A percentile compares a stretch with the other conserved stretches of the same genome.
Evolutionary conservation across 2,113 vertebrate genomes (phyloP).

Genomic region (Genyomyrus donnyi): DNA sequence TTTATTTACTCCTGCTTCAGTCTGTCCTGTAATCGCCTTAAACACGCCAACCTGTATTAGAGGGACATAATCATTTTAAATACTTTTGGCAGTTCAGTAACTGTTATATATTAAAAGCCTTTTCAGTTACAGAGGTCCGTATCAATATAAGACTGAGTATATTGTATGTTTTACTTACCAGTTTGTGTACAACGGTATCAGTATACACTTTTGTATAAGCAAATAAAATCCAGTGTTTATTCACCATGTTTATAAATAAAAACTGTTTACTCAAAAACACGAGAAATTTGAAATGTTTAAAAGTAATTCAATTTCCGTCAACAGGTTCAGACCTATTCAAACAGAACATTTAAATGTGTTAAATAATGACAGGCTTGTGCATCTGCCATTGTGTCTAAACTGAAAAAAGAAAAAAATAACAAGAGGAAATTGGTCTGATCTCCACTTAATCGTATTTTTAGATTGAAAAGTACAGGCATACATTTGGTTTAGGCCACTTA

Average conservation of each 20-base stretch:
- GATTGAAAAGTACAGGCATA: not conserved
- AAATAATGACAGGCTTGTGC: not conserved
- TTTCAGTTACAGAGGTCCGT: slow-evolving; percentile 29
- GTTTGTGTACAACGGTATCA: slow-evolving; percentile 53
- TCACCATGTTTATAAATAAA: slow-evolving; percentile 66
- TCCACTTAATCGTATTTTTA: not conserved
- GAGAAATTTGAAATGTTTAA: slow-evolving; percentile 7
- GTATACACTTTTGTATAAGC: slow-evolving; percentile 56
- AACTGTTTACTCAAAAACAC: slow-evolving; percentile 44
- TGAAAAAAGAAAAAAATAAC: not conserved
- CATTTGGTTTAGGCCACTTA: too few relatives aligned
- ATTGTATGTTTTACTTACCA: slow-evolving; percentile 44
- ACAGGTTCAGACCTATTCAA: not conserved
- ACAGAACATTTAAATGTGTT: not conserved
- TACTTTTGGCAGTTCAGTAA: slow-evolving; percentile 36
- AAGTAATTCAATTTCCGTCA: not conserved
- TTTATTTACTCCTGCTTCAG: slow-evolving; percentile 35
- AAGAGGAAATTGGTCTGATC: too few relatives aligned
- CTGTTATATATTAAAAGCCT: slow-evolving; percentile 28
- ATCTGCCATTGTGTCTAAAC: not conserved
- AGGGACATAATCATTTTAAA: slow-evolving; percentile 58
- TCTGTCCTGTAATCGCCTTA: slow-evolving; percentile 48
- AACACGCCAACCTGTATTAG: slow-evolving; percentile 32
- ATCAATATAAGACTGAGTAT: slow-evolving; percentile 40
- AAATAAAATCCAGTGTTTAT: slow-evolving; percentile 44